A percentile compares a stretch with the other conserved stretches of the same genome.
Conservation (phyloP, 2,113 vertebrate species). For the Zingel zingel region DNA sequence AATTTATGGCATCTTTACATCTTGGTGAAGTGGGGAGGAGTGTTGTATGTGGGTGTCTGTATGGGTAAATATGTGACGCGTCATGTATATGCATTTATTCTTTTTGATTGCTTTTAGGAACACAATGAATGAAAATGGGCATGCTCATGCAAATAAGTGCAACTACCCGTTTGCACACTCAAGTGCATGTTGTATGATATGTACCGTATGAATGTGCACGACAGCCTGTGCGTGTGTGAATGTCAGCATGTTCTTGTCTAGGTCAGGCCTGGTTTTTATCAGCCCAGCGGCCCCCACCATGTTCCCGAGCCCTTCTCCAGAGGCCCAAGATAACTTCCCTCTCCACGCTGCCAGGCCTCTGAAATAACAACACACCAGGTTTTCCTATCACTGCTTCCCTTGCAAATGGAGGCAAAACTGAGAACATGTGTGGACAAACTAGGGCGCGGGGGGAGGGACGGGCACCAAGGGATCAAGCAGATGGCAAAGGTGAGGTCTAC, state of each 20-base stretch:
- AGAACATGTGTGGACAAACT: conserved; percentile 79
- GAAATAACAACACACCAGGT: conserved; percentile 80
- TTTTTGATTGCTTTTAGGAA: not conserved
- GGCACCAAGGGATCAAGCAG: conserved; percentile 50
- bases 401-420: conserved; percentile 71
- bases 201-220: not conserved
- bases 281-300: conserved; percentile 52
- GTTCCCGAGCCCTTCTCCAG: conserved; percentile 67
- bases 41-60: not conserved
- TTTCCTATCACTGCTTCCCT: conserved; percentile 71
- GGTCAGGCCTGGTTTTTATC: conserved; percentile 72
- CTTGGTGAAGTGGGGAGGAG: not conserved
- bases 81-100: conserved; percentile 2
- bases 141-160: not conserved
- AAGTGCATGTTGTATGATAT: not conserved
- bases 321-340: conserved; percentile 74
- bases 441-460: not conserved
- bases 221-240: conserved; percentile 45
- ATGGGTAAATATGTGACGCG: not conserved
- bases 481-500: conserved; percentile 72
- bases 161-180: conserved; percentile 2
- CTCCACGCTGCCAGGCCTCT: conserved; percentile 69
- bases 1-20: conserved; percentile 61
- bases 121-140: not conserved
- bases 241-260: conserved; percentile 51